Conservation (phyloP, 2,888 invertebrate species). For the Microctonus aethiopoides region DNA sequence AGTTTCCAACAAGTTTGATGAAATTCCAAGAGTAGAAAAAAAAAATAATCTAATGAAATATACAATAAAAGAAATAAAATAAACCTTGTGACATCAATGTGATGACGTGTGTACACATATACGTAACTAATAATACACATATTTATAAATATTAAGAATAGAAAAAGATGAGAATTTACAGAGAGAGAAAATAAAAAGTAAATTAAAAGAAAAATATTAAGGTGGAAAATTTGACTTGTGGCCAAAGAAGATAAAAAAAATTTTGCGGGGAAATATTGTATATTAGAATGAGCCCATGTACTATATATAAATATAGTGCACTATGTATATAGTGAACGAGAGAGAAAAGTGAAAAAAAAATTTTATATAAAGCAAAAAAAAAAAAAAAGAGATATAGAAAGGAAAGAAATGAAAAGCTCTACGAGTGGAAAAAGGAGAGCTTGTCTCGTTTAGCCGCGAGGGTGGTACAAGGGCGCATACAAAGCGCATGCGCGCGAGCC, state of each 20-base stretch:
- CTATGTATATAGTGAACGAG: no score
- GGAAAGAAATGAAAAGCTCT: slow-evolving; percentile 3
- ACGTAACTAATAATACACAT: neutral
- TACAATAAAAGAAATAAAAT: neutral
- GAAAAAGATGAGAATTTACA: neutral
- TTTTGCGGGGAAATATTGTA: neutral
- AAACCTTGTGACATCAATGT: slow-evolving; percentile 11
- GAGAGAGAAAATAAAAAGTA: neutral
- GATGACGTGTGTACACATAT: neutral
- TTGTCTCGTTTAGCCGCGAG: slow-evolving; percentile 20
- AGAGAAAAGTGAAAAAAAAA: neutral
- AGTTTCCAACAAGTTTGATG: neutral
- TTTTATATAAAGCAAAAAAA: no score
- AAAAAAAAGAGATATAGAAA: slow-evolving; percentile 12
- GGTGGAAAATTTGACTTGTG: neutral
- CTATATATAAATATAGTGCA: neutral
- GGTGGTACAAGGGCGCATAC: slow-evolving; percentile 33
- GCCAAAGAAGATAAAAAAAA: neutral
- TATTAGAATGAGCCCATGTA: neutral
- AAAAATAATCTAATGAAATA: neutral
- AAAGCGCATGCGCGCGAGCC: slow-evolving; percentile 43
- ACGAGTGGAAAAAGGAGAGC: neutral
- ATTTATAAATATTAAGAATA: no score
- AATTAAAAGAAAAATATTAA: neutral
- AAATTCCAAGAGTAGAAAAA: neutral